A percentile compares a stretch with the other conserved stretches of the same genome.
Evolutionary conservation across 2,797 vertebrate species (phyloP).

Genomic region (Hydrolagus colliei): DNA sequence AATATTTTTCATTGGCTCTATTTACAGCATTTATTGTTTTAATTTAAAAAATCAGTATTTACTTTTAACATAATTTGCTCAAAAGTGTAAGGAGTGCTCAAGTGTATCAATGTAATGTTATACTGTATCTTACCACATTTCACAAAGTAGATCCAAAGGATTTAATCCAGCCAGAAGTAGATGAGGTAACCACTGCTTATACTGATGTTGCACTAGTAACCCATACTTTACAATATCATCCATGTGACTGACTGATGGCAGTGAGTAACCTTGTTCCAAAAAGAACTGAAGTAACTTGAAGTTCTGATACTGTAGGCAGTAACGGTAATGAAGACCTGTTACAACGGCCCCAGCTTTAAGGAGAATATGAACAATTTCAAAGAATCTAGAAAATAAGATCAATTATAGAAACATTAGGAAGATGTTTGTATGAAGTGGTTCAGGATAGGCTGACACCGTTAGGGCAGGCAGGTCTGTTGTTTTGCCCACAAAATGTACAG

Average conservation of each 20-base stretch:
- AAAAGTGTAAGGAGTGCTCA: neutral
- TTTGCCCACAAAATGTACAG: no score
- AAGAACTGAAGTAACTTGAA: conserved; percentile 56
- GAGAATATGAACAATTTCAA: conserved; percentile 50
- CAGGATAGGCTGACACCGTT: no score
- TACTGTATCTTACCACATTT: conserved; percentile 51
- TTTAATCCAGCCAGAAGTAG: conserved; percentile 62
- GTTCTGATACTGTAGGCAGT: conserved; percentile 51
- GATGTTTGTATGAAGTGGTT: no score
- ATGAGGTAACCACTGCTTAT: conserved; percentile 60
- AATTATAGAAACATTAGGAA: conserved; percentile 30
- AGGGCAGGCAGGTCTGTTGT: no score
- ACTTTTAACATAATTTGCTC: conserved; percentile 33
- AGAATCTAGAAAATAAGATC: conserved; percentile 41
- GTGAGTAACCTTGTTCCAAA: conserved; percentile 50
- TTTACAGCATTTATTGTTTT: neutral
- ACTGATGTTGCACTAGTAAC: conserved; percentile 39
- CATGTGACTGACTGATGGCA: conserved; percentile 45
- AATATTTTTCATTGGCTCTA: neutral
- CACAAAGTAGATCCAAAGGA: conserved; percentile 49
- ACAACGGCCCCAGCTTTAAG: conserved; percentile 55
- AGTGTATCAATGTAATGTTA: neutral
- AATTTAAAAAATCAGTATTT: neutral
- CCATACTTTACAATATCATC: conserved; percentile 45
- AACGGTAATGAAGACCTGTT: conserved; percentile 53